Evolutionary conservation across 2,113 vertebrate genomes (phyloP).

Genomic region (Nycticebus coucang): DNA sequence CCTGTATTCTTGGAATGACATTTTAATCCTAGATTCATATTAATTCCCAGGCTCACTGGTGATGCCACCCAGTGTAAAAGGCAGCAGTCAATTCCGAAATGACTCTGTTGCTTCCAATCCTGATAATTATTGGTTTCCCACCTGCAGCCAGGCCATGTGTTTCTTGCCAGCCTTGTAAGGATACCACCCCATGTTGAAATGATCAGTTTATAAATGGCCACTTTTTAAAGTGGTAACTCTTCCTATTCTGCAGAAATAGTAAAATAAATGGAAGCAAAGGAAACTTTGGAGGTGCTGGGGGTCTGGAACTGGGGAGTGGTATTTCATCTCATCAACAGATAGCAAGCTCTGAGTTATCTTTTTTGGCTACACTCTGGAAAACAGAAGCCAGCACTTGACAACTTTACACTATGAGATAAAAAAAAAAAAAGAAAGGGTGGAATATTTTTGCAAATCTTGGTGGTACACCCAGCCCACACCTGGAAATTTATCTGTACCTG

Average conservation of each 20-base stretch:
- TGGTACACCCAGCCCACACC: slow-evolving; percentile 3
- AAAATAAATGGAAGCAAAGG: slow-evolving; percentile 30
- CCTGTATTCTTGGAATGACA: not conserved
- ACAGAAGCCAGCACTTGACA: slow-evolving; percentile 43
- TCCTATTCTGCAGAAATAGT: not conserved
- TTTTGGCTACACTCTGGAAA: slow-evolving; percentile 13
- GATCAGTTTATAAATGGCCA: not conserved
- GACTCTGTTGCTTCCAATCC: not conserved
- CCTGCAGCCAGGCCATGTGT: not conserved
- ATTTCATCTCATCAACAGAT: not conserved
- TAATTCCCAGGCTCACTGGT: not conserved
- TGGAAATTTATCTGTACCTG: slow-evolving; percentile 52
- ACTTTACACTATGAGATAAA: not conserved
- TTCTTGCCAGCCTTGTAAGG: not conserved
- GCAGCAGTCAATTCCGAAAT: not conserved
- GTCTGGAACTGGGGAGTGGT: not conserved
- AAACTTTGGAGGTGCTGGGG: not conserved
- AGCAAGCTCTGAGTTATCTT: not conserved
- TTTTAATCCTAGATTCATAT: not conserved
- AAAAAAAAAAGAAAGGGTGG: not conserved
- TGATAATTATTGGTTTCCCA: not conserved
- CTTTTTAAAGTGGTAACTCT: not conserved
- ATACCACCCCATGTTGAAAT: not conserved
- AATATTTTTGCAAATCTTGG: slow-evolving; percentile 1
- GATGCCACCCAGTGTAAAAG: not conserved